Evolutionary conservation across 2,888 invertebrate species (phyloP).

Genomic region (Nomada fabriciana): DNA sequence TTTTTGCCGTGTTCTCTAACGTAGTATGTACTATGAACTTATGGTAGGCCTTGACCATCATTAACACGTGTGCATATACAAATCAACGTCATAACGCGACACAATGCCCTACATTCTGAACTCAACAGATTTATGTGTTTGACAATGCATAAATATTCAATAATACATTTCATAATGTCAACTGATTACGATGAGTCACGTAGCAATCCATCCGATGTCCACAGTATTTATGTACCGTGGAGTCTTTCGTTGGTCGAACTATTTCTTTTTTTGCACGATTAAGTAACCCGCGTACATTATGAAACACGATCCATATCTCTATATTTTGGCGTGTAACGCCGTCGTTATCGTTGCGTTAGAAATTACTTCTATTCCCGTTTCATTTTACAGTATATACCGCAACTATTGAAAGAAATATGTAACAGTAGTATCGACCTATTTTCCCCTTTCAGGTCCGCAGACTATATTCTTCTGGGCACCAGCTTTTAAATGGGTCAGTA

Average conservation of each 20-base stretch:
- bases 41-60: slow-evolving; percentile 45
- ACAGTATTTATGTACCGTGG: neutral
- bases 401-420: slow-evolving; percentile 11
- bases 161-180: neutral
- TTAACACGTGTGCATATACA: slow-evolving; percentile 15
- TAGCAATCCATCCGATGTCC: neutral
- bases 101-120: slow-evolving; percentile 20
- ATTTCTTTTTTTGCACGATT: neutral
- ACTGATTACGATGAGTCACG: neutral
- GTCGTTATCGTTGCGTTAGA: neutral
- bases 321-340: neutral
- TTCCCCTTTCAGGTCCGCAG: slow-evolving; percentile 92
- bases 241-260: too few relatives aligned
- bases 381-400: neutral
- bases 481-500: slow-evolving; percentile 97
- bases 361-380: neutral
- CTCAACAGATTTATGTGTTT: neutral
- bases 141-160: neutral
- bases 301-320: neutral
- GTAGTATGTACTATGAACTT: neutral
- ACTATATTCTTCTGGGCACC: slow-evolving; percentile 99
- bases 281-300: slow-evolving; percentile 1
- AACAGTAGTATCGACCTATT: slow-evolving; percentile 49
- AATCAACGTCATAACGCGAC: slow-evolving; percentile 43
- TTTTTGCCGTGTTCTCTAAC: neutral